A percentile compares a stretch with the other conserved stretches of the same genome.
These are phyloP conservation scores for Ornithorhynchus anatinus DNA, from an alignment of 2,113 vertebrate species.

Conservation along the genomic window DNA sequence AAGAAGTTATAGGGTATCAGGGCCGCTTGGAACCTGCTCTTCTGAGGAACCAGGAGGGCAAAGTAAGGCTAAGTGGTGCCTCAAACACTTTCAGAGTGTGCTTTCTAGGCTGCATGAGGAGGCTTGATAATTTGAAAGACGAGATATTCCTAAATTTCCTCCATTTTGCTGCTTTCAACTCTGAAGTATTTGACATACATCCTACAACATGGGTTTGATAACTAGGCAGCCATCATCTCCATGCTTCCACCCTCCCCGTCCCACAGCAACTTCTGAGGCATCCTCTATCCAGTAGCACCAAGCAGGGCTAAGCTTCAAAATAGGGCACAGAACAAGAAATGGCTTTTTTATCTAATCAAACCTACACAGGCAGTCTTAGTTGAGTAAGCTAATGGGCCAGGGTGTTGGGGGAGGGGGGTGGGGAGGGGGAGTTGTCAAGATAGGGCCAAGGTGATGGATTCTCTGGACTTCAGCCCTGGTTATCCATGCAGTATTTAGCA, in stretches of 20 bases:
- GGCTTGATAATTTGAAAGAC: constrained; percentile 44
- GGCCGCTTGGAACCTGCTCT: too few species aligned
- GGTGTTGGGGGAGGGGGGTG: not conserved
- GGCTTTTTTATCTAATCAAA: not conserved
- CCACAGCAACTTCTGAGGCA: constrained; percentile 32
- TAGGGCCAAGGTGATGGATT: not conserved
- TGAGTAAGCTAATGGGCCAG: not conserved
- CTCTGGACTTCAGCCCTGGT: not conserved
- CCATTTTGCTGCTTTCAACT: constrained; percentile 50
- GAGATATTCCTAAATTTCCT: constrained; percentile 39
- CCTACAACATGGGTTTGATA: too few species aligned
- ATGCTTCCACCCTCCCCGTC: constrained; percentile 48
- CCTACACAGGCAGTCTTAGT: not conserved
- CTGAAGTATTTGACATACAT: constrained; percentile 48
- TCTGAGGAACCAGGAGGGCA: too few species aligned
- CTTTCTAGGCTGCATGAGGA: constrained; percentile 36
- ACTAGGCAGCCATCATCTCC: constrained; percentile 59
- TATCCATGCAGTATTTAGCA: not conserved
- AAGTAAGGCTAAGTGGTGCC: constrained; percentile 45
- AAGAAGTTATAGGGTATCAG: too few species aligned
- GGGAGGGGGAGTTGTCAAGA: too few species aligned
- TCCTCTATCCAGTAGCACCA: constrained; percentile 15
- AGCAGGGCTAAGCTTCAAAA: constrained; percentile 29
- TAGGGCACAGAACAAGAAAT: constrained; percentile 6
- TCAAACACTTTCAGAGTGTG: constrained; percentile 39